phyloP scores from a whole-genome alignment of 2,797 vertebrate species.

The Antennarius maculatus region DNA sequence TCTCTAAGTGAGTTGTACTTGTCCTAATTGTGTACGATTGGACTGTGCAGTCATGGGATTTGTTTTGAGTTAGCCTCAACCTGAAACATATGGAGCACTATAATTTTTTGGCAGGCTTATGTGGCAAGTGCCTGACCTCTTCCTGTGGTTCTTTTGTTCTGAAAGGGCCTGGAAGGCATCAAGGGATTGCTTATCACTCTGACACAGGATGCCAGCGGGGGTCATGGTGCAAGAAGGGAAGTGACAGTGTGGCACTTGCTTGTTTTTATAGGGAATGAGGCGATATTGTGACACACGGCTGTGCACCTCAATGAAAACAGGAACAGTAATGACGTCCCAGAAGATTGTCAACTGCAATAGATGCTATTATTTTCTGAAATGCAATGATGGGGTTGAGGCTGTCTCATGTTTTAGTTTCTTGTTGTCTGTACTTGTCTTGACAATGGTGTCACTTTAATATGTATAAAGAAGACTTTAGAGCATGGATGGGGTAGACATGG shows the following conservation, averaged over 20 bases:
- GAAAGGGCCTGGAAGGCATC: constrained; percentile 59
- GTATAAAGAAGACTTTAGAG: background rate
- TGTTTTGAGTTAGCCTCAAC: constrained; percentile 73
- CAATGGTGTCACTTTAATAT: background rate
- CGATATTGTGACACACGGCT: constrained; percentile 67
- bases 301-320: constrained; percentile 66
- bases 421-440: too few species aligned
- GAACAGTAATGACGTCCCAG: constrained; percentile 55
- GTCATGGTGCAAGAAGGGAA: constrained; percentile 74
- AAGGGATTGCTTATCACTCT: constrained; percentile 77
- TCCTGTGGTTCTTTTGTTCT: constrained; percentile 77
- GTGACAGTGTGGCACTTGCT: constrained; percentile 71
- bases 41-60: constrained; percentile 52
- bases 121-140: constrained; percentile 69
- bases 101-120: constrained; percentile 69
- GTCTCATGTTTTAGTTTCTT: background rate
- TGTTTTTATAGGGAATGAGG: constrained; percentile 72
- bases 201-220: constrained; percentile 78
- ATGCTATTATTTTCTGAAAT: constrained; percentile 28
- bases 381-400: background rate
- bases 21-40: constrained; percentile 62
- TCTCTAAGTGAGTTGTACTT: constrained; percentile 57
- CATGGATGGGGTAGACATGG: constrained; percentile 19
- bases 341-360: constrained; percentile 36
- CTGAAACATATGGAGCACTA: constrained; percentile 70